phyloP scores from a whole-genome alignment of 2,888 invertebrate genomes.

The Eulithis prunata region DNA sequence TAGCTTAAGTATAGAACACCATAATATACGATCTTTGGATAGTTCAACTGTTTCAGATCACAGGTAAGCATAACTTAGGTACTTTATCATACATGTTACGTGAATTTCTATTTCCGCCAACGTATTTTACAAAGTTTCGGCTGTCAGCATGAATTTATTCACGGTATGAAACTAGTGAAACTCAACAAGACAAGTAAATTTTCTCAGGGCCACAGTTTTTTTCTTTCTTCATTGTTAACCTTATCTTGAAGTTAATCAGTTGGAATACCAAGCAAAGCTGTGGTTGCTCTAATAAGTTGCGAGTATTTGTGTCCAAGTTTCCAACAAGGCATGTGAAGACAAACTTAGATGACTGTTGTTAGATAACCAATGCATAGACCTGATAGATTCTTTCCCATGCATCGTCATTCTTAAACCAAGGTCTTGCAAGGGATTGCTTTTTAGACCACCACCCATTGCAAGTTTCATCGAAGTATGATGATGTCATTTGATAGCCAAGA shows the following conservation, averaged over 20 bases:
- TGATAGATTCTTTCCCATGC: too few species aligned
- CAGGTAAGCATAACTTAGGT: too few species aligned
- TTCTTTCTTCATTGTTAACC: conserved; percentile 51
- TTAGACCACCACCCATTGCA: too few species aligned
- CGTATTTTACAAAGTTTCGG: conserved; percentile 39
- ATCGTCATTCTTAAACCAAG: too few species aligned
- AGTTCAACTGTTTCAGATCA: not conserved
- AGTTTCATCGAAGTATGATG: too few species aligned
- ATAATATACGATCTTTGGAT: not conserved
- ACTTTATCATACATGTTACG: too few species aligned
- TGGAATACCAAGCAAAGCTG: conserved; percentile 30
- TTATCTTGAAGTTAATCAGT: conserved; percentile 43
- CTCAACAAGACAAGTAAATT: conserved; percentile 57
- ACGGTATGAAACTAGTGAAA: conserved; percentile 60
- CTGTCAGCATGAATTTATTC: conserved; percentile 50
- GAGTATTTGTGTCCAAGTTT: not conserved
- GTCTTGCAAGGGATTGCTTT: too few species aligned
- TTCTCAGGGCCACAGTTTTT: conserved; percentile 62
- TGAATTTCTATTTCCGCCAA: not conserved
- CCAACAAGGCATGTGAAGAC: not conserved
- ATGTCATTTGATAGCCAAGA: too few species aligned
- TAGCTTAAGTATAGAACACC: too few species aligned
- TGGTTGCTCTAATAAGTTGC: conserved; percentile 15
- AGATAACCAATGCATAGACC: not conserved
- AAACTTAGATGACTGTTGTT: not conserved